A percentile compares a stretch with the other conserved stretches of the same genome.
These are phyloP conservation scores for Carassius carassius DNA, from an alignment of 2,113 vertebrate genomes.

Conservation along the genomic window DNA sequence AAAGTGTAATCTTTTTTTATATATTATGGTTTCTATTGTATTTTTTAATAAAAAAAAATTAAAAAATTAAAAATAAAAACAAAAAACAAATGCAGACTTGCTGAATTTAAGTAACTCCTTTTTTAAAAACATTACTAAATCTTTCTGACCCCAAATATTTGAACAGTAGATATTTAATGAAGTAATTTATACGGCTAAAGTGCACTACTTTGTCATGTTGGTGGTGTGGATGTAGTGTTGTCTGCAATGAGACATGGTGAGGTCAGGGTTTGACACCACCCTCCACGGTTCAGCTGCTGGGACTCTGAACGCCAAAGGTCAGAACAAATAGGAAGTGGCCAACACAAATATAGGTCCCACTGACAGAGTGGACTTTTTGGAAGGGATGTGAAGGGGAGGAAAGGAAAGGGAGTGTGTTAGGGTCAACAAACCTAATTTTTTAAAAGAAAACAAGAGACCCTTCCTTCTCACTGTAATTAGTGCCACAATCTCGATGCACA, in stretches of 20 bases:
- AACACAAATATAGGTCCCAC: conserved; percentile 55
- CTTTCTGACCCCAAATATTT: neutral
- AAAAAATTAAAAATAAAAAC: too few species aligned
- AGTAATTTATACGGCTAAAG: too few species aligned
- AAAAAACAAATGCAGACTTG: neutral
- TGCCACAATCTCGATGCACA: conserved; percentile 13
- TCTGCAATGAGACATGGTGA: neutral
- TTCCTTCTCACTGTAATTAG: conserved; percentile 37
- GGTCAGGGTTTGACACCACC: conserved; percentile 20
- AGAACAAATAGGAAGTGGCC: conserved; percentile 66
- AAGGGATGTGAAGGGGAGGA: conserved; percentile 31
- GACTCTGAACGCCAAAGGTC: conserved; percentile 63
- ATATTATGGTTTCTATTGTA: neutral
- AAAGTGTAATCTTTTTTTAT: neutral
- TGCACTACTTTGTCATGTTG: too few species aligned
- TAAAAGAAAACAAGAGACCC: conserved; percentile 48
- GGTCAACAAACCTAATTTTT: conserved; percentile 48
- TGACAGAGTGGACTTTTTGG: conserved; percentile 44
- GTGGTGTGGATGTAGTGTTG: neutral
- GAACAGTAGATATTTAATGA: neutral
- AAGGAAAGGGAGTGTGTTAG: conserved; percentile 32
- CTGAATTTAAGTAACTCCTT: neutral
- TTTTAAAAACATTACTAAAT: neutral
- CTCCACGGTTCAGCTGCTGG: conserved; percentile 58
- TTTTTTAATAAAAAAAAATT: neutral